Evolutionary conservation across 2,797 vertebrate genomes (phyloP), one percentile per base, ranked within the genome.

Genomic region (Cuculus canorus): DNA sequence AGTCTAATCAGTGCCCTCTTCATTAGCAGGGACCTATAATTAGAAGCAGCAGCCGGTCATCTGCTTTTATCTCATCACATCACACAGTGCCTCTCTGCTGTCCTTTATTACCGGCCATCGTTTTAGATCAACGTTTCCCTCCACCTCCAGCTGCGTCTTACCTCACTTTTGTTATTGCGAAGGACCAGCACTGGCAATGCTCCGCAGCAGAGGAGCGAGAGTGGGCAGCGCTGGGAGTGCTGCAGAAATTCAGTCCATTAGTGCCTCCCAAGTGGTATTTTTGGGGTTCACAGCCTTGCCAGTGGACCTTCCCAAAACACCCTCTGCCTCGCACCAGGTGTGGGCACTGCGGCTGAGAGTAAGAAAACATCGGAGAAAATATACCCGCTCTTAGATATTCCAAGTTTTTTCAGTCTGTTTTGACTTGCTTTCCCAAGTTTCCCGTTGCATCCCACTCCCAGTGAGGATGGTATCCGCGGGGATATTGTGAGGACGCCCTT

Each of bases 31-130:
- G 57, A 14, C 78, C 96, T 94, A 87, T 96, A 96, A 96, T 95
- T 94, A 96, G 96, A 85, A 96, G 88, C 92, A 95, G 92, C 86
- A 89, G 91, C 78, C 86, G 87, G 92, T 93, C 95, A 94, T 85
- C 94, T 97, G 94, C 92, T 97, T 92, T 91, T 89, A 89, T 94
- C 71, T 89, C 5, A 0, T 88, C 88, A 27, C 81, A 95, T 96
- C 84, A 39, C 60, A 60, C 28, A 1, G 68, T 68, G 86, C 75
- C 78, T 87, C 88, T 79, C 28, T 0, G 4, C 88, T 85, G 93
- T 79, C 93, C 94, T 95, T 78, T 90, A 81, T 92, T 88, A 81
- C 45, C 0, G 41, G 57, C 87, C 86, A 84, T 82, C 39, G 1
- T 48, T 54, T 13, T 24, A 80, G 84, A 96, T 81, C 88, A 93